These are phyloP conservation scores for Lophius americanus DNA, from an alignment of 2,797 vertebrate genomes.

Conservation along the genomic window DNA sequence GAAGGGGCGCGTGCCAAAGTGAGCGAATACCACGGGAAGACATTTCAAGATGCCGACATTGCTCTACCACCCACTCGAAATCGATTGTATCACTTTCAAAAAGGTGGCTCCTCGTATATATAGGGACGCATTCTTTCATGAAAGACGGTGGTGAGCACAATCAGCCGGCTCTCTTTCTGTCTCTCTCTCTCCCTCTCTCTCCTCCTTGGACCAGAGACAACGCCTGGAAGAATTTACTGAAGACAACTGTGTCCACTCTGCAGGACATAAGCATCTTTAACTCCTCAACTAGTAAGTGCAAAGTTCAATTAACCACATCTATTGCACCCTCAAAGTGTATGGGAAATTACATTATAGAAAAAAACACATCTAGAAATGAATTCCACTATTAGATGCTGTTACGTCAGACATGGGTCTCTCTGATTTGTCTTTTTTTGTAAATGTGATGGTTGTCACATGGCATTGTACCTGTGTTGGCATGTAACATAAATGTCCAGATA, in stretches of 20 bases:
- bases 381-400: slow-evolving; percentile 12
- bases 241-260: slow-evolving; percentile 63
- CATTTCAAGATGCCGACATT: slow-evolving; percentile 84
- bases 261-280: slow-evolving; percentile 66
- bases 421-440: not conserved
- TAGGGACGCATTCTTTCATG: slow-evolving; percentile 83
- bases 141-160: slow-evolving; percentile 73
- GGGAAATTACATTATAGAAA: not conserved
- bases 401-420: not conserved
- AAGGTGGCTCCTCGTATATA: slow-evolving; percentile 86
- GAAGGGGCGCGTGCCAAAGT: slow-evolving; percentile 82
- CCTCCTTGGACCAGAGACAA: slow-evolving; percentile 56
- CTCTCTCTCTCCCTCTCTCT: slow-evolving; percentile 23
- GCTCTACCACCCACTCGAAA: slow-evolving; percentile 91
- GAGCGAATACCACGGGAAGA: slow-evolving; percentile 80
- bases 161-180: slow-evolving; percentile 62
- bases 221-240: slow-evolving; percentile 65
- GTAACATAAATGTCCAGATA: not conserved
- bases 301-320: slow-evolving; percentile 32
- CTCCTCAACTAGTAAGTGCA: slow-evolving; percentile 75
- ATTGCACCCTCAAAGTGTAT: not conserved
- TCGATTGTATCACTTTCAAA: slow-evolving; percentile 89
- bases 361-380: slow-evolving; percentile 5
- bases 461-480: not conserved
- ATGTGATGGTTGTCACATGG: slow-evolving; percentile 8